These are phyloP conservation scores for Trichonephila inaurata DNA, from an alignment of 1,140 invertebrate genomes.

Conservation along the genomic window DNA sequence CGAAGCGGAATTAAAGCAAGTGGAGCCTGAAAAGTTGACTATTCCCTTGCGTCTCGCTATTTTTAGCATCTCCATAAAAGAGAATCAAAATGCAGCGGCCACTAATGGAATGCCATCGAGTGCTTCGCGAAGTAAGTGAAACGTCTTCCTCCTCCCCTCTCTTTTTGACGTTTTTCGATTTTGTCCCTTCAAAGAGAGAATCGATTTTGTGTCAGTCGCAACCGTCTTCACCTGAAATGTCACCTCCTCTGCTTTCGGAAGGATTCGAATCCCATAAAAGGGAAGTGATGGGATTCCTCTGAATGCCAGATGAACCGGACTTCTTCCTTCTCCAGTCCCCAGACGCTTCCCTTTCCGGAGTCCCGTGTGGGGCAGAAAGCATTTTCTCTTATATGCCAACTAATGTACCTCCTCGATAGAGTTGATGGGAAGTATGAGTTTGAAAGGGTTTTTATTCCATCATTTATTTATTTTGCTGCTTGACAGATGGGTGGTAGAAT, in stretches of 20 bases:
- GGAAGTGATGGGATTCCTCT: neutral
- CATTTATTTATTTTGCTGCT: too few species aligned
- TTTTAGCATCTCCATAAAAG: conserved; percentile 42
- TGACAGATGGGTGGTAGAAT: too few species aligned
- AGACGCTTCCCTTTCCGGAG: too few species aligned
- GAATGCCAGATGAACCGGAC: too few species aligned
- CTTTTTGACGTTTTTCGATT: conserved; percentile 46
- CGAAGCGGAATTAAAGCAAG: too few species aligned
- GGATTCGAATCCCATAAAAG: neutral
- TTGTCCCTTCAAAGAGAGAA: neutral
- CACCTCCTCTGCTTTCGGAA: neutral
- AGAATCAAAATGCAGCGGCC: neutral
- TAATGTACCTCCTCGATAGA: too few species aligned
- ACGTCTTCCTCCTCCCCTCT: neutral
- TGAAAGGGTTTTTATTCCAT: too few species aligned
- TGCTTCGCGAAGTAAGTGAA: conserved; percentile 2
- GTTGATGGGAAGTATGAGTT: too few species aligned
- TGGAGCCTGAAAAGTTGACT: neutral
- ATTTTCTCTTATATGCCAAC: too few species aligned
- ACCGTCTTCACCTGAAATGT: neutral
- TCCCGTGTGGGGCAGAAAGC: too few species aligned
- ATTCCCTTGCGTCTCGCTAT: neutral
- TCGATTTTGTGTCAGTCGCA: conserved; percentile 48
- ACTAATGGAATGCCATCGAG: conserved; percentile 46
- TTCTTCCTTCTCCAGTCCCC: too few species aligned